phyloP scores from a whole-genome alignment of 2,113 vertebrate genomes.

The Chaetura pelagica region DNA sequence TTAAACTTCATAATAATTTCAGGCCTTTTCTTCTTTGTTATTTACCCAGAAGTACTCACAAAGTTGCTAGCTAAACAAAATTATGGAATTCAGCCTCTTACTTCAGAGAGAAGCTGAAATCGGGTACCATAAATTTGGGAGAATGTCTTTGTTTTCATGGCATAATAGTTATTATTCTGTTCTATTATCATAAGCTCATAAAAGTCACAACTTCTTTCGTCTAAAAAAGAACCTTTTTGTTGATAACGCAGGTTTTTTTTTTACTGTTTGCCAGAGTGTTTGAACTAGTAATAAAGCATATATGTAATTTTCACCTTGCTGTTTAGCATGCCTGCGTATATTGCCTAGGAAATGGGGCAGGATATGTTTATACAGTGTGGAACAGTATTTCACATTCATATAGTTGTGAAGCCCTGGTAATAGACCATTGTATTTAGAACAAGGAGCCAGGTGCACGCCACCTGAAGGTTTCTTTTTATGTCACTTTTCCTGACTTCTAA shows the following conservation, averaged over 20 bases:
- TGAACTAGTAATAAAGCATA: neutral
- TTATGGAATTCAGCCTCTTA: neutral
- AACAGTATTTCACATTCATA: neutral
- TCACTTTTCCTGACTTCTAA: accelerated
- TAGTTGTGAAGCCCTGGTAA: neutral
- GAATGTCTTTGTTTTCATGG: neutral
- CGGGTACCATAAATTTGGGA: neutral
- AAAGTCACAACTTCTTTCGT: neutral
- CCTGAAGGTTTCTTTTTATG: neutral
- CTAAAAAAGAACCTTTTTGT: neutral
- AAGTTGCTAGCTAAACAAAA: neutral
- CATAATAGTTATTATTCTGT: neutral
- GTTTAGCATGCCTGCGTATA: neutral
- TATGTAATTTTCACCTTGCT: neutral
- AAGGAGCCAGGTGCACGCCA: neutral
- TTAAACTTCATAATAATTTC: neutral
- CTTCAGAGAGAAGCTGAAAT: neutral
- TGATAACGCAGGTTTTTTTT: neutral
- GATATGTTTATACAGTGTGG: neutral
- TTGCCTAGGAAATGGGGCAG: neutral
- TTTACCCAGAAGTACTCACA: neutral
- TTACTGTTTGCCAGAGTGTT: neutral
- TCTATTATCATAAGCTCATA: neutral
- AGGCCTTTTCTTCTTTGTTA: neutral
- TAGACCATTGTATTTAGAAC: neutral